Percentiles rank a stretch among this genome's conserved stretches.
These are phyloP conservation scores for Steinernema feltiae DNA, from an alignment of 1,140 invertebrate species.

Conservation along the genomic window DNA sequence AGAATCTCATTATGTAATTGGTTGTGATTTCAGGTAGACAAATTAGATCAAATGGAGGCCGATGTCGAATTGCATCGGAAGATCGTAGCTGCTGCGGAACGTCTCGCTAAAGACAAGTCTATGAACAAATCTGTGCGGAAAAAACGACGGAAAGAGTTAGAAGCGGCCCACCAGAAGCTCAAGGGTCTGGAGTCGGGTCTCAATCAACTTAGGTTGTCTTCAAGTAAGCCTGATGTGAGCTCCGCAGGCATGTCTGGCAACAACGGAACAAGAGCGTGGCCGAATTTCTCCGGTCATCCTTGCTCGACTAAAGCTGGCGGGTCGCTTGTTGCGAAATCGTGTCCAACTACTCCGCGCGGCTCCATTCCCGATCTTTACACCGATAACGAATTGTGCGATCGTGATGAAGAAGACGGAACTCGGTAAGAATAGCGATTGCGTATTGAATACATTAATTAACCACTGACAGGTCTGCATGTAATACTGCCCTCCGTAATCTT, in stretches of 20 bases:
- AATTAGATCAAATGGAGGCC: slow-evolving; percentile 66
- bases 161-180: slow-evolving; percentile 65
- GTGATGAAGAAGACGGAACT: slow-evolving; percentile 25
- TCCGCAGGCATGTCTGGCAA: slow-evolving; percentile 15
- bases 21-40: slow-evolving; percentile 64
- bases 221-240: slow-evolving; percentile 51
- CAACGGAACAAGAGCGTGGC: background rate
- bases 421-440: background rate
- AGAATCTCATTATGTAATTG: no score
- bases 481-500: slow-evolving; percentile 20
- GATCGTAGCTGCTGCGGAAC: slow-evolving; percentile 70
- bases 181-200: slow-evolving; percentile 47
- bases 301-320: slow-evolving; percentile 17
- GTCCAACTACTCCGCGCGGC: slow-evolving; percentile 54
- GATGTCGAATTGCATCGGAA: slow-evolving; percentile 73
- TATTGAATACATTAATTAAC: no score
- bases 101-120: slow-evolving; percentile 68
- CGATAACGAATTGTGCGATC: slow-evolving; percentile 26
- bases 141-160: slow-evolving; percentile 68
- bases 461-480: no score
- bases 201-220: slow-evolving; percentile 46
- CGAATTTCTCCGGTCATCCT: background rate
- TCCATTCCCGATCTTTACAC: slow-evolving; percentile 51
- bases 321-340: slow-evolving; percentile 50
- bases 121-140: slow-evolving; percentile 68